A percentile compares a stretch with the other conserved stretches of the same genome.
phyloP scores from a whole-genome alignment of 1,140 invertebrate species.

The Drosophila simulans region DNA sequence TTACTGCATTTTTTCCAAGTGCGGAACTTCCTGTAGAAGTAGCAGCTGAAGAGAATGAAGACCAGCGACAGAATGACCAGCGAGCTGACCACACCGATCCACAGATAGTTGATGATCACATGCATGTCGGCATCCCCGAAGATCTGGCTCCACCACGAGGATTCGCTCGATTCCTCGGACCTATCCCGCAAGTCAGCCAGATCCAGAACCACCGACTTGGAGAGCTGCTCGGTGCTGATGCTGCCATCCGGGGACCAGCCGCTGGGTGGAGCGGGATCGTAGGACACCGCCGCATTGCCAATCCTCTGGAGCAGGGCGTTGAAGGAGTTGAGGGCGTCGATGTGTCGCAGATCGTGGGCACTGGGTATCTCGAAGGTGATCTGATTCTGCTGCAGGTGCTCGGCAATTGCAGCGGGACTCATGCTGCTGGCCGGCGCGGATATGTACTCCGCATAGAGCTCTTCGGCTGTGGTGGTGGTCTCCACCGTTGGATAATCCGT shows the following conservation, averaged over 20 bases:
- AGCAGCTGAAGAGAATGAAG: constrained; percentile 82
- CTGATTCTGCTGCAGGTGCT: constrained; percentile 79
- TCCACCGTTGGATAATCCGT: constrained; percentile 58
- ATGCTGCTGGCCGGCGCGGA: constrained; percentile 78
- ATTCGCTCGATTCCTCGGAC: constrained; percentile 14
- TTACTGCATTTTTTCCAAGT: constrained; percentile 85
- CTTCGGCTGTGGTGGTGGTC: constrained; percentile 42
- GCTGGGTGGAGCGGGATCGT: constrained; percentile 27
- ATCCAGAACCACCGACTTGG: constrained; percentile 78
- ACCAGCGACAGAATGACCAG: constrained; percentile 75
- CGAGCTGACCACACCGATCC: constrained; percentile 81
- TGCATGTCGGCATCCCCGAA: constrained; percentile 78
- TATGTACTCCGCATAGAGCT: constrained; percentile 62
- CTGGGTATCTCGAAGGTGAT: constrained; percentile 83
- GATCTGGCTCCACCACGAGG: constrained; percentile 52
- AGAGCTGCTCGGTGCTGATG: constrained; percentile 77
- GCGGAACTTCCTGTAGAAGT: constrained; percentile 82
- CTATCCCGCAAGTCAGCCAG: constrained; percentile 71
- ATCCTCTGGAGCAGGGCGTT: constrained; percentile 73
- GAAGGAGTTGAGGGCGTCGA: constrained; percentile 77
- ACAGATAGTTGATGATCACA: constrained; percentile 80
- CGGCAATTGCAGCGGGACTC: constrained; percentile 71
- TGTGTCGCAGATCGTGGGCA: constrained; percentile 76
- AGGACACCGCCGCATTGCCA: constrained; percentile 57
- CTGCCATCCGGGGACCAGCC: constrained; percentile 42